Base-by-base conservation (phyloP, 1,140 invertebrate genomes). In the Pogonomyrmex barbatus region DNA sequence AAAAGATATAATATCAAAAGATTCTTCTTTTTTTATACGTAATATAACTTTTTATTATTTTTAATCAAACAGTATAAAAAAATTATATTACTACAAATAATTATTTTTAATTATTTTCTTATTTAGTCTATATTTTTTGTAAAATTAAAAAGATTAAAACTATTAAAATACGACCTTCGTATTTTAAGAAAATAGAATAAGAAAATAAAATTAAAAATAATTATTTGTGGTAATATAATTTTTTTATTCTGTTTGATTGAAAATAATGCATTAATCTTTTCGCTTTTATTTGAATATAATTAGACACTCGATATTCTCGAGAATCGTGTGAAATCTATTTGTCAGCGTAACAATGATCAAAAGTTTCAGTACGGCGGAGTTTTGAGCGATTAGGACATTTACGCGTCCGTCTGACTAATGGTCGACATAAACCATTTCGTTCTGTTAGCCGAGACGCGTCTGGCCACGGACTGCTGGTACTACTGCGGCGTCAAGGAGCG, bases 361-460 rank as follows among this genome's bases (percentile, higher is more conserved):
- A 45, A 71, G 54, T 42, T 78, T 78, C 17, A 30, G 39, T 33
- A 2, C 17, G 10, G 2, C 60, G 45, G 24, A 70, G 39, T 71
- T 81, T 45, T 81, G 50, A 81, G 8, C 54, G 4, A 83, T 83
- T 50, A 39, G 10, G 30, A 60, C 47, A 83, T 73, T 83, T 73
- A 73, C n/a, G 30, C 39, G 54, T 60, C 8, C 14, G 42, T 60
- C 85, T 89, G 88, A 91, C 85, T 90, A 87, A 90, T 90, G 87
- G 63, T 84, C 71, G 77, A 56, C 76, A 83, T 91, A 79, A 77
- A 89, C 84, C 78, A 91, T 87, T 91, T 89, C 54, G 60, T 86
- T 67, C 60, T 78, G 75, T 56, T 67, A 56, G 33, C 39, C 50
- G 65, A 68, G 87, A 68, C 30, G 45, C 56, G 79, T 86, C 70